Evolutionary conservation across 2,888 invertebrate genomes (phyloP).

Genomic region (Desoria tigrina): DNA sequence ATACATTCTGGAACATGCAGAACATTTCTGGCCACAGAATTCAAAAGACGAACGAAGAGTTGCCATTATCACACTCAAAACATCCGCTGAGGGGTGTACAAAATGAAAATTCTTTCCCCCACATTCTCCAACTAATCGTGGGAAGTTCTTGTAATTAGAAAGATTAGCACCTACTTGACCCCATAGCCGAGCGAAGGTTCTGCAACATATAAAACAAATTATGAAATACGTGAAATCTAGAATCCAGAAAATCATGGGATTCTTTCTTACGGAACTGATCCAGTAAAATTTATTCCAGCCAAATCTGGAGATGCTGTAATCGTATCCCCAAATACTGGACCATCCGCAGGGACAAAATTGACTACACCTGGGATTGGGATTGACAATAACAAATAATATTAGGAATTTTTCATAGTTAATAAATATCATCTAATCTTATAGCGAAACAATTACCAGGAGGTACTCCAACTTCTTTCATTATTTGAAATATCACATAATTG

Average conservation of each 20-base stretch:
- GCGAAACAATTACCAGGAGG: no score
- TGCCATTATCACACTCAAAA: slow-evolving; percentile 74
- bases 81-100: slow-evolving; percentile 86
- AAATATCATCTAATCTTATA: no score
- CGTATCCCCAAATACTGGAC: slow-evolving; percentile 89
- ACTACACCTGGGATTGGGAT: slow-evolving; percentile 92
- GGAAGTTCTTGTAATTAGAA: slow-evolving; percentile 80
- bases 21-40: slow-evolving; percentile 97
- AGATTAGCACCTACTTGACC: slow-evolving; percentile 87
- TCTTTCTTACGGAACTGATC: slow-evolving; percentile 79
- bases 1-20: slow-evolving; percentile 96
- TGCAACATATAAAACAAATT: slow-evolving; percentile 56
- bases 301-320: slow-evolving; percentile 82
- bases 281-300: slow-evolving; percentile 96
- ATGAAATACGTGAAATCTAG: no score
- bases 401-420: no score
- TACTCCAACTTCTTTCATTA: slow-evolving; percentile 92
- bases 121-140: slow-evolving; percentile 91
- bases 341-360: slow-evolving; percentile 94
- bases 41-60: slow-evolving; percentile 93
- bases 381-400: no score
- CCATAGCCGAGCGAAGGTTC: slow-evolving; percentile 91
- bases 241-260: neutral
- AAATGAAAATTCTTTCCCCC: slow-evolving; percentile 99
- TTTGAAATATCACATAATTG: slow-evolving; percentile 90